phyloP scores from a whole-genome alignment of 2,888 invertebrate species.

The Fabriciana adippe region DNA sequence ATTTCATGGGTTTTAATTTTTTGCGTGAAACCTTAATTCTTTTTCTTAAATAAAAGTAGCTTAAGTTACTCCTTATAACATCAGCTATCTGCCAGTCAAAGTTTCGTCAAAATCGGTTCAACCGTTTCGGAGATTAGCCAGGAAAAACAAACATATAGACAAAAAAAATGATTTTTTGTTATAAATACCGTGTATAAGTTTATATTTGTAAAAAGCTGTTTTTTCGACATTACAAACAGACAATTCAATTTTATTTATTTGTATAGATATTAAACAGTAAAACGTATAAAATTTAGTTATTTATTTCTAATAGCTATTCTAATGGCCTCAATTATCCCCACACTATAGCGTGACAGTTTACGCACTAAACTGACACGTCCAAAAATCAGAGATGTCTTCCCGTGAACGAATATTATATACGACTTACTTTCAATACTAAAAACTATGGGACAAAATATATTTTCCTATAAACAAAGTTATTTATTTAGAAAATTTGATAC shows the following conservation, averaged over 20 bases:
- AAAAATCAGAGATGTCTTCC: slow-evolving; percentile 72
- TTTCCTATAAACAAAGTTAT: background rate
- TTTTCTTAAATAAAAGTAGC: no score
- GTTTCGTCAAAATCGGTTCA: no score
- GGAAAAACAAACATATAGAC: no score
- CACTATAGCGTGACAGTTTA: slow-evolving; percentile 64
- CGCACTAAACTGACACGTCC: slow-evolving; percentile 73
- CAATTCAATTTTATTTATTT: background rate
- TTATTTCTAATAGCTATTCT: slow-evolving; percentile 39
- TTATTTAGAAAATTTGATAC: background rate
- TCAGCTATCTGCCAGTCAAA: no score
- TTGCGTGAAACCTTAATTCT: no score
- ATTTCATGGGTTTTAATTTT: no score
- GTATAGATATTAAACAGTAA: background rate
- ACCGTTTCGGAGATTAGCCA: no score
- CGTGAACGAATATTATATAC: slow-evolving; percentile 1
- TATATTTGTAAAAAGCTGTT: no score
- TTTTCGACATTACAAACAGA: no score
- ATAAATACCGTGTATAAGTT: no score
- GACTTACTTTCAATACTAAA: slow-evolving; percentile 6
- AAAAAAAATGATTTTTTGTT: no score
- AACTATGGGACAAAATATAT: background rate
- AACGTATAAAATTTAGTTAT: background rate
- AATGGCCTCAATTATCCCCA: slow-evolving; percentile 51
- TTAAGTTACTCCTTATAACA: no score